Base-by-base conservation (phyloP, 1,140 invertebrate species). In the Diorhabda sublineata region DNA sequence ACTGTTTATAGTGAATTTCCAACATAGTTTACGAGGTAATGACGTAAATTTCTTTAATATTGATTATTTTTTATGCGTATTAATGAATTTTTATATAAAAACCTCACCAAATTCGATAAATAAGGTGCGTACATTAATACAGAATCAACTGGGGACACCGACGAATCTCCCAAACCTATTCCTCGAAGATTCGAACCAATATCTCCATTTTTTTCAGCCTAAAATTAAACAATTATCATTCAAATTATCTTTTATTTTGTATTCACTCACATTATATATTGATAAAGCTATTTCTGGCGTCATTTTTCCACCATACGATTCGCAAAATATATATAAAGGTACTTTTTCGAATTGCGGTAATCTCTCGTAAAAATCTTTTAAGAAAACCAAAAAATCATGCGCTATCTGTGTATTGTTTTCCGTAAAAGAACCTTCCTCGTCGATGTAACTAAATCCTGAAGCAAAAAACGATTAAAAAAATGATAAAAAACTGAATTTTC, bases 251-350 rank as follows among this genome's bases (percentile, higher is more conserved):
- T 6, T 9, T 9, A 6, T 6, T 6, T 52, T 52, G 45, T 52
- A 6, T 52, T 52, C 5, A 58, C 26, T 75, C 82, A 91, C 90
- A 80, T 88, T 82, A 73, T 85, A 81, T 77, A 91, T 84, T 47
- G 81, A 74, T 45, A 85, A 78, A 0, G 86, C 90, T 76, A 96
- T 93, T 73, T 92, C 90, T 5, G 90, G 87, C 0, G 92, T 89
- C 91, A 95, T 95, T 84, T 96, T 96, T 1, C 93, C 94, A n/a
- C 93, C 93, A 81, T 96, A 96, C 0, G 92, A 94, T 79, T 96
- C 91, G 42, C 88, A 90, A 69, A 91, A 91, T 59, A 96, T 92
- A 73, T 93, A 96, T 8, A 93, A 84, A 1, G 92, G 90, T 3
- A 89, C 85, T 4, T 80, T 82, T 74, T 87, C 83, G 75, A 93